Evolutionary conservation across 2,113 vertebrate genomes (phyloP), one percentile per base, ranked within the genome.

Genomic region (Xiphophorus hellerii): DNA sequence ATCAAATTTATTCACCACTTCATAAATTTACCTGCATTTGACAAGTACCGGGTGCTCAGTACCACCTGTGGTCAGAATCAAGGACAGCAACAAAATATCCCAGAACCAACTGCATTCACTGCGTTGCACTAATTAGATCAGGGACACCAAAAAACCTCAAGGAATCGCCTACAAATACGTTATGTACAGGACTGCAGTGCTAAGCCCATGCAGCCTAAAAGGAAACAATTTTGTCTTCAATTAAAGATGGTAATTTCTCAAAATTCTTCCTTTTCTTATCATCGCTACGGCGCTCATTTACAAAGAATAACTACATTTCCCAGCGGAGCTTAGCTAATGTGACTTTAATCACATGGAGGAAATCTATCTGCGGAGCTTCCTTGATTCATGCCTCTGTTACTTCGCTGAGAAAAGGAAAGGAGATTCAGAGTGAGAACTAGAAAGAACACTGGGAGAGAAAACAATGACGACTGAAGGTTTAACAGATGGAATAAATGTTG

Each of bases 281-380:
- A 33, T 62, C 10, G 3, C 42, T 48, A 68, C 71, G 74, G 71
- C 33, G 69, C 67, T 82, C 74, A 48, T 83, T 88, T 68, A 44
- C 67, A 76, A 87, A 78, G 69, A 85, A 84, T 64, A 84, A 81
- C 28, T 83, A 44, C 78, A 83, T 89, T 88, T 88, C 87, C 89
- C 85, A 84, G 81, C 8, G 67, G 85, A 85, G 74, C 29, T 28
- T 1, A 60, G 75, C 81, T 91, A 89, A 92, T 88, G 80, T 81
- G 82, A 78, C 83, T 91, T 88, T 91, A 88, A 92, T 88, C 71
- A 82, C 82, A 88, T 64, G 77, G 84, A 86, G 89, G 78, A 84
- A 92, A 90, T 85, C 77, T 70, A 83, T 88, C 81, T 78, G 77
- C 54, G 14, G 74, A 84, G 78, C 71, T 83, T 81, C 73, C 63